Percentiles rank a stretch among this genome's conserved stretches.
Evolutionary conservation across 2,113 vertebrate species (phyloP).

Genomic region (Phrynosoma blainvillii): DNA sequence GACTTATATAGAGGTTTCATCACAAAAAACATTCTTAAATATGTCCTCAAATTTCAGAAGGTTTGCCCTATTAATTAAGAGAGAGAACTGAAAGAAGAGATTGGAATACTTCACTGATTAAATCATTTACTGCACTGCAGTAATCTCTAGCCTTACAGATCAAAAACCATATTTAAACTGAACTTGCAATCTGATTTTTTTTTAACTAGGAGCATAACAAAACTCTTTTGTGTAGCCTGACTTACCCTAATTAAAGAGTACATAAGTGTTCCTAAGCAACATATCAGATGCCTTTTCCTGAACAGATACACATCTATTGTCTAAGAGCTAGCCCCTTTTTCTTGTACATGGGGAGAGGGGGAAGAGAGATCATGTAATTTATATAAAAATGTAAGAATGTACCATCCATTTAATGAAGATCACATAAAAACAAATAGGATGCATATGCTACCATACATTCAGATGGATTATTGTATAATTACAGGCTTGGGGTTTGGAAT

Average conservation of each 20-base stretch:
- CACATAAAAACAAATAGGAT: conserved; percentile 9
- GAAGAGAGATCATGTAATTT: conserved; percentile 3
- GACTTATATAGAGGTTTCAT: background rate
- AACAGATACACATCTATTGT: background rate
- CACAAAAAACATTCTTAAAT: conserved; percentile 6
- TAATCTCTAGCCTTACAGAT: background rate
- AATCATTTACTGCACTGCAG: background rate
- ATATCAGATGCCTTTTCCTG: background rate
- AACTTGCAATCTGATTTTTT: background rate
- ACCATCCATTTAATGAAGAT: conserved; percentile 17
- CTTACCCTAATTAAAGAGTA: background rate
- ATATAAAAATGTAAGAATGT: conserved; percentile 9
- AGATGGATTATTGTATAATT: background rate
- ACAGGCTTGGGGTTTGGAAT: background rate
- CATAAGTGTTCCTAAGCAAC: background rate
- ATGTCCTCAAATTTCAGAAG: background rate
- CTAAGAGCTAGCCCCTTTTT: background rate
- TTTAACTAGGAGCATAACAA: background rate
- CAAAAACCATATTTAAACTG: background rate
- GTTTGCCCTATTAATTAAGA: background rate
- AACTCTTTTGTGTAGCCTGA: background rate
- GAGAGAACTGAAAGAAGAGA: background rate
- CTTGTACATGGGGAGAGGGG: background rate
- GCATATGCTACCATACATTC: conserved; percentile 1
- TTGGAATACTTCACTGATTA: background rate